Percentiles rank a stretch among this genome's conserved stretches.
These are phyloP conservation scores for Axis porcinus DNA, from an alignment of 2,113 vertebrate species.

Conservation along the genomic window DNA sequence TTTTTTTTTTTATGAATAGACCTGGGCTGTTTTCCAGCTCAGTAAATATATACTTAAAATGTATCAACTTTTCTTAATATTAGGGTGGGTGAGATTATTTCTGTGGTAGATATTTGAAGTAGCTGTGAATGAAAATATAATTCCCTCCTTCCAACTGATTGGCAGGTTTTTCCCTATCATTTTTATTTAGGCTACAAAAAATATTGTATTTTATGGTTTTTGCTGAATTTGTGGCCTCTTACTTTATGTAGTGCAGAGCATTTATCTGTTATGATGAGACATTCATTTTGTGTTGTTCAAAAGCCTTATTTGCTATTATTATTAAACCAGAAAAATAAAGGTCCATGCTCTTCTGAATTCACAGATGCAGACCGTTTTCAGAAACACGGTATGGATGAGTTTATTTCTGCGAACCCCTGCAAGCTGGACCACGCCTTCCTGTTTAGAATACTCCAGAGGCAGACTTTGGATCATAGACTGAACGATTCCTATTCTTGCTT, in stretches of 20 bases:
- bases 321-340: background rate
- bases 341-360: constrained; percentile 45
- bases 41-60: constrained; percentile 62
- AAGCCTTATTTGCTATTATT: background rate
- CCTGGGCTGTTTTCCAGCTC: constrained; percentile 64
- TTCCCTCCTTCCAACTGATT: background rate
- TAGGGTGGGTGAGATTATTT: background rate
- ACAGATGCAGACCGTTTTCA: constrained; percentile 89
- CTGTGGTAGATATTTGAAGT: constrained; percentile 32
- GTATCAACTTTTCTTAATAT: constrained; percentile 11
- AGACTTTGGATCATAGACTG: constrained; percentile 95
- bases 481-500: constrained; percentile 98
- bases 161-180: background rate
- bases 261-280: background rate
- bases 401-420: constrained; percentile 92
- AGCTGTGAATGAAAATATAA: background rate
- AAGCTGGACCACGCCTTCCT: constrained; percentile 91
- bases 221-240: background rate
- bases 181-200: background rate
- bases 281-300: background rate
- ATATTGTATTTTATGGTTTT: background rate
- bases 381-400: constrained; percentile 94
- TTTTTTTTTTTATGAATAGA: constrained; percentile 55
- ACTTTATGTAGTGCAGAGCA: background rate
- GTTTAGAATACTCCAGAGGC: constrained; percentile 91